These are phyloP conservation scores for Battus philenor DNA, from an alignment of 1,140 invertebrate species.

Conservation along the genomic window DNA sequence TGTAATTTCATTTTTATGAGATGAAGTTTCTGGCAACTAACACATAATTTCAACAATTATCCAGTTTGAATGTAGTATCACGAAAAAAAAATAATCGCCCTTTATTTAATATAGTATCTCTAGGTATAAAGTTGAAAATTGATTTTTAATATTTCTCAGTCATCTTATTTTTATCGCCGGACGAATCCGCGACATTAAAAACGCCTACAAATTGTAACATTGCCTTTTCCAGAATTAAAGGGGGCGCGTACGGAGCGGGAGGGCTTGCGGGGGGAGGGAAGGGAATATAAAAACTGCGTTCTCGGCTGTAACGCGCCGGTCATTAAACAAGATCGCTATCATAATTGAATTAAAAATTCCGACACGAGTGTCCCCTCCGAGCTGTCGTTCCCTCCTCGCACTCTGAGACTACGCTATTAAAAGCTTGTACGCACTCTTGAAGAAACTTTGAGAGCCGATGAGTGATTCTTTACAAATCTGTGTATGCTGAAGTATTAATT, in stretches of 20 bases:
- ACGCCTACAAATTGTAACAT: constrained; percentile 8
- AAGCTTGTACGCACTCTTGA: constrained; percentile 5
- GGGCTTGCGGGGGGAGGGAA: constrained; percentile 19
- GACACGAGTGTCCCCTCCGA: constrained; percentile 40
- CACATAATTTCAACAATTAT: too few relatives aligned
- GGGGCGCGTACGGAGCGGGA: constrained; percentile 18
- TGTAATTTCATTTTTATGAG: too few relatives aligned
- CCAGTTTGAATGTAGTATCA: too few relatives aligned
- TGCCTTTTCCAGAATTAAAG: constrained; percentile 3
- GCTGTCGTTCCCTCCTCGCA: background rate
- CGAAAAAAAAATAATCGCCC: too few relatives aligned
- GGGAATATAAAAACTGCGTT: constrained; percentile 30
- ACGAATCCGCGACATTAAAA: background rate
- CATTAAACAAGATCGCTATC: constrained; percentile 72
- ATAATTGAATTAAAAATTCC: constrained; percentile 75
- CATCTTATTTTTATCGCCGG: too few relatives aligned
- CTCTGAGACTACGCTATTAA: constrained; percentile 8
- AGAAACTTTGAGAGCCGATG: background rate
- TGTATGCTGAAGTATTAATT: background rate
- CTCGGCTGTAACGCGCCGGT: constrained; percentile 41
- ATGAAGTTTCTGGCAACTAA: too few relatives aligned
- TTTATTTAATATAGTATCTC: too few relatives aligned
- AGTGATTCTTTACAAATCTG: constrained; percentile 9
- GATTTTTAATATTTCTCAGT: too few relatives aligned
- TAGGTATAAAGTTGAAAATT: too few relatives aligned